Percentiles rank a stretch among this genome's conserved stretches.
Conservation (phyloP, 2,888 invertebrate species). For the Drepana falcataria region DNA sequence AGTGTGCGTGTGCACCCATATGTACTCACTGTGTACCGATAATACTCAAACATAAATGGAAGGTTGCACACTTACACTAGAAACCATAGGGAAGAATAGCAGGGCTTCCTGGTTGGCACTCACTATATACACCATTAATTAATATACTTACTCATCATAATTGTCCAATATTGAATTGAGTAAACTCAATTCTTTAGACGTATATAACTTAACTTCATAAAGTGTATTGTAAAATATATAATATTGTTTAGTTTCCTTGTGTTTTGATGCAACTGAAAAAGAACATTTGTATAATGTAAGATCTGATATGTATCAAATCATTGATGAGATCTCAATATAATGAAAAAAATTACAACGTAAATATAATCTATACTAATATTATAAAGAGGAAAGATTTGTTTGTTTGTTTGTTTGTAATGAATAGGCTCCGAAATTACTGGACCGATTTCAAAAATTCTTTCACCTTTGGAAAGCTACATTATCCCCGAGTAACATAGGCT, state of each 20-base stretch:
- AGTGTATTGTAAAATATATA: constrained; percentile 97
- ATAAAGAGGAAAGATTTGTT: no score
- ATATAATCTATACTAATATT: no score
- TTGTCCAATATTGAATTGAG: constrained; percentile 94
- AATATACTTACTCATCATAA: constrained; percentile 85
- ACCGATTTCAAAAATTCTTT: no score
- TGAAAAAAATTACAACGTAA: background rate
- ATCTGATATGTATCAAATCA: background rate
- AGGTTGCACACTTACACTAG: no score
- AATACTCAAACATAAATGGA: no score
- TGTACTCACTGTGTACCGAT: no score
- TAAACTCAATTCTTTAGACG: constrained; percentile 93
- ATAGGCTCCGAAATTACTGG: no score
- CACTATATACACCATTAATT: constrained; percentile 4
- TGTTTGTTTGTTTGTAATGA: no score
- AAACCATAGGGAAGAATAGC: no score
- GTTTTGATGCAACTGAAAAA: constrained; percentile 92
- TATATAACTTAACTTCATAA: constrained; percentile 94
- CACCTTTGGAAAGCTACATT: no score
- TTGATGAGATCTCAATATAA: background rate
- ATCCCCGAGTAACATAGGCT: no score
- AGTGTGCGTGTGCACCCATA: no score
- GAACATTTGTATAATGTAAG: constrained; percentile 7
- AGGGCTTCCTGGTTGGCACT: background rate
- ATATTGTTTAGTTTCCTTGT: constrained; percentile 98